Evolutionary conservation across 1,140 invertebrate genomes (phyloP), one percentile per base, ranked within the genome.

Genomic region (Anastatus disparis): DNA sequence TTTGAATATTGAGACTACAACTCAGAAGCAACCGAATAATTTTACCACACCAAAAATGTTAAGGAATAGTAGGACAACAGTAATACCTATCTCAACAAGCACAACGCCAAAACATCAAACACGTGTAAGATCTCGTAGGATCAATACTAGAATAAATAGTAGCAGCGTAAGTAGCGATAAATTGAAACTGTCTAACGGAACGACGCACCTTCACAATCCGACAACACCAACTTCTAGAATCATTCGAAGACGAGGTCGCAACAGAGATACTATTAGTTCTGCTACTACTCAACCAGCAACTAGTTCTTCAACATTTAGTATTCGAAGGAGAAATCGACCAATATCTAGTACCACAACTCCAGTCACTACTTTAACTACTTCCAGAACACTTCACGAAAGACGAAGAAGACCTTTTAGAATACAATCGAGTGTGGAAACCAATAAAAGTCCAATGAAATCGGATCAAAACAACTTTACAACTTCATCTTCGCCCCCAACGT

Each of bases 261-360:
- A 0, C 8, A 70, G 42, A 44, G 26, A 46, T 22, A 62, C 1
- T 27, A 22, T 6, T 8, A 58, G 9, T 20, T 24, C n/a, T 3
- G 3, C 26, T 27, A 20, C 31, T 1, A 50, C 24, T n/a, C 1
- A 13, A 52, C n/a, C 40, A 13, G 7, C 68, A 8, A 46, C 61
- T 2, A 58, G 50, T 24, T 17, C 15, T 15, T 29, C 26, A 2
- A 10, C 58, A 22, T 4, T 26, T 10, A 48, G 2, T 12, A 66
- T 17, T 27, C 35, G 20, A 65, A 65, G 10, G 71, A 55, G n/a
- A 69, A 69, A 13, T 65, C 67, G 20, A 58, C 13, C 22, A 24
- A 40, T 40, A 6, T 55, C 64, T 15, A 71, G 42, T 48, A 35
- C 44, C 4, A n/a, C 50, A 44, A 48, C 52, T 35, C 24, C 64